These are phyloP conservation scores for Petrolisthes cinctipes DNA, from an alignment of 2,888 invertebrate genomes.

Conservation along the genomic window DNA sequence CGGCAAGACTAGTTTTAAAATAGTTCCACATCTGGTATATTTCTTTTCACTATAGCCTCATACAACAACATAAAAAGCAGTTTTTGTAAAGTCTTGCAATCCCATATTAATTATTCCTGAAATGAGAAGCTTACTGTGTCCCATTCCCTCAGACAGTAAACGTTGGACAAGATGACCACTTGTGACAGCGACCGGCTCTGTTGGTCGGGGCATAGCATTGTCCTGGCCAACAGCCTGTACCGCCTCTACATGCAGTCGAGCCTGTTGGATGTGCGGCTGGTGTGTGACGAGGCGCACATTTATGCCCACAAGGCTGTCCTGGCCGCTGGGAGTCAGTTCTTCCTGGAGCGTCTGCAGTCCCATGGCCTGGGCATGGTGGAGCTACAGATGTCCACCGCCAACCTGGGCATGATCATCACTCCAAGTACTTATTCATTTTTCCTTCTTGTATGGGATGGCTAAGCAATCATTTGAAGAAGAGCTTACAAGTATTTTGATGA, in stretches of 20 bases:
- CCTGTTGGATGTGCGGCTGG: constrained; percentile 50
- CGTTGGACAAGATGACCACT: constrained; percentile 3
- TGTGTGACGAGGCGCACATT: constrained; percentile 45
- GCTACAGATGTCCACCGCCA: constrained; percentile 42
- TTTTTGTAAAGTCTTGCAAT: too few species aligned
- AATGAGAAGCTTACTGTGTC: too few species aligned
- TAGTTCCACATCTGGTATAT: too few species aligned
- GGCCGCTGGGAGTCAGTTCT: constrained; percentile 54
- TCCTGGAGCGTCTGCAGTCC: constrained; percentile 44
- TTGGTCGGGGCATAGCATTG: constrained; percentile 42
- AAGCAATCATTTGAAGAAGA: neutral
- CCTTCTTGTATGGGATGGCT: neutral
- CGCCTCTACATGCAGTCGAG: constrained; percentile 37
- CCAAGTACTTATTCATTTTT: constrained; percentile 10
- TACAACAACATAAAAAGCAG: too few species aligned
- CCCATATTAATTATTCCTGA: too few species aligned
- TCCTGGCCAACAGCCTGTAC: constrained; percentile 47
- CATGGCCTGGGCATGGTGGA: constrained; percentile 44
- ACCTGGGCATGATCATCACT: constrained; percentile 32
- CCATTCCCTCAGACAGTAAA: too few species aligned
- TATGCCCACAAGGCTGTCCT: constrained; percentile 56
- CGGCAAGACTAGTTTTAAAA: too few species aligned
- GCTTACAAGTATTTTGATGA: neutral
- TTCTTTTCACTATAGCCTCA: too few species aligned
- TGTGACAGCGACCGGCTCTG: constrained; percentile 41